Evolutionary conservation across 2,888 invertebrate genomes (phyloP).

Genomic region (Cryptus viduatorius): DNA sequence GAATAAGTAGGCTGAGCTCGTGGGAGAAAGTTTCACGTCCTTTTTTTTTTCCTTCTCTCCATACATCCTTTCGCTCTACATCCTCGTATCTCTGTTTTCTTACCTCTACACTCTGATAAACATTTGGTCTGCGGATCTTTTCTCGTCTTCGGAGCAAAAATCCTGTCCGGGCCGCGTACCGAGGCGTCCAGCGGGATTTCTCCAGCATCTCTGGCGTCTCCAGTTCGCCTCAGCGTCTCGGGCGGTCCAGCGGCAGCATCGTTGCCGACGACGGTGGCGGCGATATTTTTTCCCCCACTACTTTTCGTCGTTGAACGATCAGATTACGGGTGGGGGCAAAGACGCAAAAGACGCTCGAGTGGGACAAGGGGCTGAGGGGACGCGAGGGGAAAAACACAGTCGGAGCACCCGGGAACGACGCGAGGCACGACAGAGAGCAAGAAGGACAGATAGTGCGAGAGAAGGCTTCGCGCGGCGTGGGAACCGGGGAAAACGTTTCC

Average conservation of each 20-base stretch:
- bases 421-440: slow-evolving; percentile 53
- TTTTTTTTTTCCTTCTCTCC: slow-evolving; percentile 34
- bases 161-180: slow-evolving; percentile 8
- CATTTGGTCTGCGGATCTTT: slow-evolving; percentile 41
- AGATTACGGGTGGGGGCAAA: slow-evolving; percentile 47
- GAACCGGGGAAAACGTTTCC: slow-evolving; percentile 84
- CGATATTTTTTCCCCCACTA: slow-evolving; percentile 24
- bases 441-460: slow-evolving; percentile 70
- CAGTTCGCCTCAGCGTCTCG: slow-evolving; percentile 74
- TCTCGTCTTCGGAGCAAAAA: slow-evolving; percentile 30
- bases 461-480: slow-evolving; percentile 81
- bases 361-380: slow-evolving; percentile 47
- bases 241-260: slow-evolving; percentile 76
- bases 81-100: slow-evolving; percentile 8
- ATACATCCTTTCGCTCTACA: slow-evolving; percentile 16
- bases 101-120: slow-evolving; percentile 41
- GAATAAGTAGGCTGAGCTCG: not conserved
- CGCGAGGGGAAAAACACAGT: slow-evolving; percentile 39
- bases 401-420: slow-evolving; percentile 43
- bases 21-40: slow-evolving; percentile 30
- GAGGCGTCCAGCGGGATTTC: slow-evolving; percentile 61
- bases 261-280: slow-evolving; percentile 72
- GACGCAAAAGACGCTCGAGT: slow-evolving; percentile 65
- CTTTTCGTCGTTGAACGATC: slow-evolving; percentile 12
- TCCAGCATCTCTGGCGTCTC: slow-evolving; percentile 66